These are phyloP conservation scores for Heliconius hortense DNA, from an alignment of 2,888 invertebrate species.

Conservation along the genomic window DNA sequence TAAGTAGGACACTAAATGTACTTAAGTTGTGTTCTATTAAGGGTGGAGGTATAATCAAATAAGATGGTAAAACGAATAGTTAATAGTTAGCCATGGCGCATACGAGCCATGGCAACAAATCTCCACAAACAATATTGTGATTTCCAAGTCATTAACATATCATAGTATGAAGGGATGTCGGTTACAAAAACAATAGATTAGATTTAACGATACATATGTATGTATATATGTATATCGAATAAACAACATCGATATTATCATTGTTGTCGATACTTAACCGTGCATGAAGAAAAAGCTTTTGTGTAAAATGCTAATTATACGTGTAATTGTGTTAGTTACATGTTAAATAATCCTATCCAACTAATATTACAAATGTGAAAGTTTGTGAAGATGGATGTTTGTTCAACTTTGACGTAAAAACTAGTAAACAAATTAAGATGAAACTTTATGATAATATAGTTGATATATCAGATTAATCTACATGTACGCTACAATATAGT, in stretches of 20 bases:
- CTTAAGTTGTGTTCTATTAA: neutral
- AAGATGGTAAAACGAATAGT: slow-evolving; percentile 50
- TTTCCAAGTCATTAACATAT: slow-evolving; percentile 52
- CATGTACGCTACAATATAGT: too few species aligned
- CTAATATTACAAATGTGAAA: too few species aligned
- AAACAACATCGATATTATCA: slow-evolving; percentile 13
- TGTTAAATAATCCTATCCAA: neutral
- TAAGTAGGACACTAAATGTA: neutral
- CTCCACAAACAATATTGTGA: slow-evolving; percentile 50
- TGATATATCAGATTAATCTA: too few species aligned
- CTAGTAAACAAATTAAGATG: too few species aligned
- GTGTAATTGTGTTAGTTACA: slow-evolving; percentile 1
- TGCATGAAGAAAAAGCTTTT: slow-evolving; percentile 5
- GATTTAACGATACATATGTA: slow-evolving; percentile 28
- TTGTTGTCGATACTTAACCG: slow-evolving; percentile 14
- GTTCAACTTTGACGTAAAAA: too few species aligned
- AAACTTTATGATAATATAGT: too few species aligned
- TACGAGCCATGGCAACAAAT: slow-evolving; percentile 58
- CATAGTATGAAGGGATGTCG: slow-evolving; percentile 47
- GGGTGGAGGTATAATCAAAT: slow-evolving; percentile 28
- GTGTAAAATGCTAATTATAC: slow-evolving; percentile 9
- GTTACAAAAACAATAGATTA: slow-evolving; percentile 38
- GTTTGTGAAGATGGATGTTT: too few species aligned
- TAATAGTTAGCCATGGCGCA: slow-evolving; percentile 54
- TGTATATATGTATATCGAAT: slow-evolving; percentile 21